These are phyloP conservation scores for Drosophila niveifrons DNA, from an alignment of 2,888 invertebrate species.

Conservation along the genomic window DNA sequence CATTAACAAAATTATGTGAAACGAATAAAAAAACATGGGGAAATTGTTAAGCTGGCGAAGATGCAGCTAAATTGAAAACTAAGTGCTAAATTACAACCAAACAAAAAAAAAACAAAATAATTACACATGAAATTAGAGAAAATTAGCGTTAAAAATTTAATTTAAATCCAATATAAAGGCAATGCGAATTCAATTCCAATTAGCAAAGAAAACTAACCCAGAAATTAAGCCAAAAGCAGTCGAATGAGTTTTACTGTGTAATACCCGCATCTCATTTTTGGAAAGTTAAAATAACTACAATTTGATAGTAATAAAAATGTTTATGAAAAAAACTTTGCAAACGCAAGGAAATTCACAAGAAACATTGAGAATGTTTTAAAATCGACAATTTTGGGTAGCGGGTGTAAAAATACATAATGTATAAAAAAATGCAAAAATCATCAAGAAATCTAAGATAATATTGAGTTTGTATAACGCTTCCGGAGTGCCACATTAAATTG, in stretches of 20 bases:
- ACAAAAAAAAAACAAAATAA: slow-evolving; percentile 15
- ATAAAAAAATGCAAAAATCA: slow-evolving; percentile 19
- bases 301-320: no score
- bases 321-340: no score
- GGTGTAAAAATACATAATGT: not conserved
- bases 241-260: not conserved
- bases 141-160: slow-evolving; percentile 64
- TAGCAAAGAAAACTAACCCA: slow-evolving; percentile 26
- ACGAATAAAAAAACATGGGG: slow-evolving; percentile 15
- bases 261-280: not conserved
- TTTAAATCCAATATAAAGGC: slow-evolving; percentile 20
- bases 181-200: slow-evolving; percentile 71
- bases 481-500: slow-evolving; percentile 30
- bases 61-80: slow-evolving; percentile 63
- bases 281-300: not conserved
- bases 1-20: slow-evolving; percentile 51
- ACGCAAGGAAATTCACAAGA: no score
- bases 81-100: slow-evolving; percentile 71
- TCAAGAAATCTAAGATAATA: slow-evolving; percentile 17
- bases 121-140: slow-evolving; percentile 58
- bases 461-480: slow-evolving; percentile 22
- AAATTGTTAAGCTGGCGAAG: slow-evolving; percentile 55
- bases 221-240: not conserved
- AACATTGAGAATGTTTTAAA: not conserved
- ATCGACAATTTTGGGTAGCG: not conserved